phyloP scores from a whole-genome alignment of 1,140 invertebrate genomes.

The Anthonomus grandis region DNA sequence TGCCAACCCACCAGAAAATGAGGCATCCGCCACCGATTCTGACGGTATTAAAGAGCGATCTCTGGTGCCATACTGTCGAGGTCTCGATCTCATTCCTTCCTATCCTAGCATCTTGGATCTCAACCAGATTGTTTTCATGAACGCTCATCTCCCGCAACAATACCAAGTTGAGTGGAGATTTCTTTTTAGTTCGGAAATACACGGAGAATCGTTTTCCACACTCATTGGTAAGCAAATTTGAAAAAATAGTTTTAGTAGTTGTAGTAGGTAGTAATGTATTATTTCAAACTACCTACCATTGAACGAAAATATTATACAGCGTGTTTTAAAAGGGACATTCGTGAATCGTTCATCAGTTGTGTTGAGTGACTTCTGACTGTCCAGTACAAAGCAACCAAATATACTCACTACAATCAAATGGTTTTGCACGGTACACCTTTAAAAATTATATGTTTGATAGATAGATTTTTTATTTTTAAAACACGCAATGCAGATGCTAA shows the following conservation, averaged over 20 bases:
- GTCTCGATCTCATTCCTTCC: slow-evolving; percentile 66
- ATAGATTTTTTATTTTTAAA: no score
- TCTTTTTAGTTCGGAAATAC: slow-evolving; percentile 76
- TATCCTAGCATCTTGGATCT: slow-evolving; percentile 75
- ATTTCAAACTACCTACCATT: no score
- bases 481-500: no score
- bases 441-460: no score
- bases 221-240: slow-evolving; percentile 55
- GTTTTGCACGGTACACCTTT: no score
- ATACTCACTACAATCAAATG: no score
- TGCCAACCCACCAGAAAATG: slow-evolving; percentile 13
- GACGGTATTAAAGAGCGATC: slow-evolving; percentile 49
- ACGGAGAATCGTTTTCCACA: slow-evolving; percentile 81
- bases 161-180: slow-evolving; percentile 75
- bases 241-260: slow-evolving; percentile 28
- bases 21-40: background rate
- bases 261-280: no score
- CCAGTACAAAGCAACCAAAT: no score
- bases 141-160: slow-evolving; percentile 68
- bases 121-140: slow-evolving; percentile 73
- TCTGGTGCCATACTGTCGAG: slow-evolving; percentile 55
- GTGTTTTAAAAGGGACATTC: no score
- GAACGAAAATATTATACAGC: no score
- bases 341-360: no score
- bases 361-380: no score